Base-by-base conservation (phyloP, 92 coral and sea anemone species). In the Plumapathes pennacea region DNA sequence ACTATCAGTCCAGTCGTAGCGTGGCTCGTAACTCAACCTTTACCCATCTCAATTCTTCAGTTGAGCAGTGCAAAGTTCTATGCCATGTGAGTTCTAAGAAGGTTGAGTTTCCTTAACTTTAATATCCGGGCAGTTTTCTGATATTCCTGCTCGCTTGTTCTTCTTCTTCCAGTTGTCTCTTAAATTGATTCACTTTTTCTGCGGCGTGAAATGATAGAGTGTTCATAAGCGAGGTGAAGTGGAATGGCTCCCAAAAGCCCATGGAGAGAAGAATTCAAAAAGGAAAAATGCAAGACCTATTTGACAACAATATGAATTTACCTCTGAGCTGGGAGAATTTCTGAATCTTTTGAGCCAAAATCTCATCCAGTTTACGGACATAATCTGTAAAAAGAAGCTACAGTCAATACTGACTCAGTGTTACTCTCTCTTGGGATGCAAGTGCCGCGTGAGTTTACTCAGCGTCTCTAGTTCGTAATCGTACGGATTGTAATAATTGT, bases 251-350 rank as follows among this genome's bases (percentile, higher is more conserved):
- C 15, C 25, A 5, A 13, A 4, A 5, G 14, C 25, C 6, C 18
- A 40, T 4, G n/a, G 3, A 26, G 5, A 6, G 10, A 13, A 26
- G 3, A 10, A 25, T 23, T 2, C 4, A 3, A 38, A 11, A 30
- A n/a, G 30, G 7, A 27, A 9, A 10, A 25, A 50, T 12, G 3
- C n/a, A 50, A 25, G 4, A 34, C 40, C n/a, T 34, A 8, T 34
- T 13, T 21, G 17, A 25, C 10, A 23, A 27, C 20, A 29, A 38
- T n/a, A 1, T 19, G 29, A 17, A n/a, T 70, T 37, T 71, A 94
- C 99, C 99, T 94, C 99, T 69, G 5, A 94, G 81, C 54, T 90
- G 82, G 18, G 99, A 64, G 54, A 94, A 88, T 46, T 89, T 94
- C 70, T 80, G 69, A 57, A 89, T 94, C 81, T 94, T 89, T 67